Percentiles rank a stretch among this genome's conserved stretches.
Evolutionary conservation across 2,113 vertebrate genomes (phyloP).

Genomic region (Meleagris gallopavo): DNA sequence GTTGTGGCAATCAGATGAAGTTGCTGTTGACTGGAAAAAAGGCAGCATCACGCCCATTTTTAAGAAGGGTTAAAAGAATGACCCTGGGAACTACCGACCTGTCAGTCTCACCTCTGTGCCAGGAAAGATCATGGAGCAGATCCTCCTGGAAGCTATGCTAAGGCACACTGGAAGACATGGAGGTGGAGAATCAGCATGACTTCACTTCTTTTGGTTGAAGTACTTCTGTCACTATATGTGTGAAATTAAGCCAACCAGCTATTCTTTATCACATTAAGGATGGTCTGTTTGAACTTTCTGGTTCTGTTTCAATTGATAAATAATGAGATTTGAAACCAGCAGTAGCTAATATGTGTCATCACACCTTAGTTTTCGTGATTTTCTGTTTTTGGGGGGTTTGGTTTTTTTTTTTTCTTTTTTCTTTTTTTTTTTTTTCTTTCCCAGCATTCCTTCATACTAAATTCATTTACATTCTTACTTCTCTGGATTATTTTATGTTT

Average conservation of each 20-base stretch:
- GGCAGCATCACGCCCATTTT: too few species aligned
- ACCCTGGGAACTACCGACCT: too few species aligned
- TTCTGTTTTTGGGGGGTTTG: not conserved
- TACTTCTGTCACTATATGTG: not conserved
- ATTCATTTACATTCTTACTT: not conserved
- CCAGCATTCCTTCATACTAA: not conserved
- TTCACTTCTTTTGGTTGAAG: not conserved
- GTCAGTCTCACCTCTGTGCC: too few species aligned
- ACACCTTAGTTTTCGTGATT: not conserved
- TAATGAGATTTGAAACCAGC: not conserved
- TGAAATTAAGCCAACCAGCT: not conserved
- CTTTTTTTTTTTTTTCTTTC: not conserved
- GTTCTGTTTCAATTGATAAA: not conserved
- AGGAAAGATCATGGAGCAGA: too few species aligned
- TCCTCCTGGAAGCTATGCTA: too few species aligned
- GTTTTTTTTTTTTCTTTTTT: not conserved
- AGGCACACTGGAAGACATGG: too few species aligned
- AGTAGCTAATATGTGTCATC: not conserved
- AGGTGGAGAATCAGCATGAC: too few species aligned
- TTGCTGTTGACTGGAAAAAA: too few species aligned
- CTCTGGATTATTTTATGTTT: constrained; percentile 29
- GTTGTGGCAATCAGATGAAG: too few species aligned
- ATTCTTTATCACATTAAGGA: not conserved
- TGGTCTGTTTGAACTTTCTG: not conserved
- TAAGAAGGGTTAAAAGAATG: too few species aligned